These are phyloP conservation scores for Copidosoma aretas DNA, from an alignment of 2,888 invertebrate genomes.

Conservation along the genomic window DNA sequence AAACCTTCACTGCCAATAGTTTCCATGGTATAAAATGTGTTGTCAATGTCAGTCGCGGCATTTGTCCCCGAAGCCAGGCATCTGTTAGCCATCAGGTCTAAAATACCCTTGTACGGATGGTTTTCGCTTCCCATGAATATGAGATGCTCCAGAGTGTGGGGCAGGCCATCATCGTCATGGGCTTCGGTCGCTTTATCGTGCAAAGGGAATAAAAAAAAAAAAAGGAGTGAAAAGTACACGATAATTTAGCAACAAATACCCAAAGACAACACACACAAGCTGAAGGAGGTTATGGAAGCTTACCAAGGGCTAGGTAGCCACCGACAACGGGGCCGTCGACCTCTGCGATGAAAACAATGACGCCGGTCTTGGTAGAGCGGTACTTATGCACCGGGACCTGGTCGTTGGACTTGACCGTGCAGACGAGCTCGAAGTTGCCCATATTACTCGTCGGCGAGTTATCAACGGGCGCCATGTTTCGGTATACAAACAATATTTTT, in stretches of 20 bases:
- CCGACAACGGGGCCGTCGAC: constrained; percentile 91
- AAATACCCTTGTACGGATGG: constrained; percentile 87
- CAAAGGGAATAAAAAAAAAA: background rate
- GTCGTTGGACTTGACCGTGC: constrained; percentile 73
- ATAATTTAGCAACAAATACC: too few relatives aligned
- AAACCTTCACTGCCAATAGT: constrained; percentile 90
- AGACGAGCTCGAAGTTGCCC: constrained; percentile 66
- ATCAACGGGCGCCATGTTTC: constrained; percentile 59
- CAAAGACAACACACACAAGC: too few relatives aligned
- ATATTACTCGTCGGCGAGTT: constrained; percentile 58
- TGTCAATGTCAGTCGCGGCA: constrained; percentile 87
- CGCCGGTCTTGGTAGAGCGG: constrained; percentile 78
- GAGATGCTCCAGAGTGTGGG: constrained; percentile 91
- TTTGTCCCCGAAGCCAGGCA: constrained; percentile 92
- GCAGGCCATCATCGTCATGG: constrained; percentile 88
- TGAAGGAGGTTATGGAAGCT: constrained; percentile 47
- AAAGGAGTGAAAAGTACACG: too few relatives aligned
- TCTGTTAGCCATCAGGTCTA: constrained; percentile 87
- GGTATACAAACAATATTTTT: too few relatives aligned
- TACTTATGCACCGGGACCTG: constrained; percentile 82
- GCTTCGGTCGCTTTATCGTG: constrained; percentile 80
- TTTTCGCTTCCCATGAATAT: constrained; percentile 89
- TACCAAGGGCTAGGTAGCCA: constrained; percentile 87
- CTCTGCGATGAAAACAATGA: constrained; percentile 83
- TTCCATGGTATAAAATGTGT: constrained; percentile 88